These are phyloP conservation scores for Paratilapia polleni DNA, from an alignment of 2,113 vertebrate species.

Conservation along the genomic window DNA sequence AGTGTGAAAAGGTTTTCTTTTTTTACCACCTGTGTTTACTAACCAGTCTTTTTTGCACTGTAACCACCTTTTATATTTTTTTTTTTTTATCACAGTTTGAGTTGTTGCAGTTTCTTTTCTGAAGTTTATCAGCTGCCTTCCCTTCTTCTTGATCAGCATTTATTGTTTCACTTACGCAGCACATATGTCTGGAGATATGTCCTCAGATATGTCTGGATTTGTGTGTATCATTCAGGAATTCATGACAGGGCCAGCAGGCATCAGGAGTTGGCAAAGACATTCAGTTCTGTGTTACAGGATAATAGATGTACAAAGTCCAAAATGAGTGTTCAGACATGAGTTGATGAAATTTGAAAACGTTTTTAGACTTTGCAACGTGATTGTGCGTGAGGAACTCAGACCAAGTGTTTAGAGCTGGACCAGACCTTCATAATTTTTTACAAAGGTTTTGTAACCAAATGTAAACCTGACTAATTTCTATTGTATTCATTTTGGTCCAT, in stretches of 20 bases:
- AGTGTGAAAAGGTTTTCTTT: conserved; percentile 32
- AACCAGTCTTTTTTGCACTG: not conserved
- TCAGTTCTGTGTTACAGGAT: not conserved
- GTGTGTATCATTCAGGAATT: conserved; percentile 29
- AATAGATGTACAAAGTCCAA: not conserved
- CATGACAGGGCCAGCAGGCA: not conserved
- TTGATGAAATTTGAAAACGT: not conserved
- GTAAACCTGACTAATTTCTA: not conserved
- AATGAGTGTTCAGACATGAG: not conserved
- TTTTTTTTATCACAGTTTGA: not conserved
- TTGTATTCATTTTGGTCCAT: not conserved
- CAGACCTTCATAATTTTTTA: not conserved
- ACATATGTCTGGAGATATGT: too few species aligned
- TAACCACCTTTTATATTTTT: not conserved
- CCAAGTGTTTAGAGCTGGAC: not conserved
- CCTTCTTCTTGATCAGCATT: not conserved
- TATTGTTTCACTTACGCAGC: not conserved
- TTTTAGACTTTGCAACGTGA: not conserved
- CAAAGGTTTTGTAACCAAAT: not conserved
- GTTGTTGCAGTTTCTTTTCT: not conserved
- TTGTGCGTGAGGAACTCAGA: not conserved
- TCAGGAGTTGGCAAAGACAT: not conserved
- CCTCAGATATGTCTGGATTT: conserved; percentile 1
- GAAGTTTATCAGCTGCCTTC: conserved; percentile 39
- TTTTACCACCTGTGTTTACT: not conserved